Conservation (phyloP, 2,888 invertebrate species). For the Cataglyphis cursor region DNA sequence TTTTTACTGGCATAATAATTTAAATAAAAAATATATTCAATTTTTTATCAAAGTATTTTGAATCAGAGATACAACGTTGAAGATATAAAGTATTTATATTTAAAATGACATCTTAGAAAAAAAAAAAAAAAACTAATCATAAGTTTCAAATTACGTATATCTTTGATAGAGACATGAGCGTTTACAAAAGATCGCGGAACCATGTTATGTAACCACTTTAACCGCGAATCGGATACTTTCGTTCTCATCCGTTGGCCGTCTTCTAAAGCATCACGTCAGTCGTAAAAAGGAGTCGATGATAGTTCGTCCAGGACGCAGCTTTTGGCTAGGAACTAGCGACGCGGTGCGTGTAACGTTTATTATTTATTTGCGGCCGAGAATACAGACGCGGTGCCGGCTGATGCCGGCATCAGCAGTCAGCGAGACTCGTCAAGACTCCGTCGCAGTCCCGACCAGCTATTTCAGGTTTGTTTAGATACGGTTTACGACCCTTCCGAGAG, state of each 20-base stretch:
- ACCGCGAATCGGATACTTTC: slow-evolving; percentile 39
- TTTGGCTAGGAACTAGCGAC: slow-evolving; percentile 27
- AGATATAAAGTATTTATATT: background rate
- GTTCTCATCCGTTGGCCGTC: slow-evolving; percentile 37
- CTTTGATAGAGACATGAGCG: background rate
- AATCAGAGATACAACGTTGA: background rate
- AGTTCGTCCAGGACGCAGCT: slow-evolving; percentile 35
- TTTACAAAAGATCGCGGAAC: slow-evolving; percentile 2
- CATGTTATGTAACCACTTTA: slow-evolving; percentile 32
- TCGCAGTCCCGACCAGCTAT: slow-evolving; percentile 68
- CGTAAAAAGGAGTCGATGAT: slow-evolving; percentile 51
- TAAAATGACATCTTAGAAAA: background rate
- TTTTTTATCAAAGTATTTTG: background rate
- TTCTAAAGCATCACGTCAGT: slow-evolving; percentile 43
- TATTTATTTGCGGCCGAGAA: slow-evolving; percentile 73
- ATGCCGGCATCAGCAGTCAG: slow-evolving; percentile 50
- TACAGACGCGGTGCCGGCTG: slow-evolving; percentile 43
- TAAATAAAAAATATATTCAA: background rate
- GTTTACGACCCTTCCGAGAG: slow-evolving; percentile 73
- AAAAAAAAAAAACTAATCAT: background rate
- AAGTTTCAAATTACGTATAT: background rate
- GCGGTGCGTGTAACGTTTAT: slow-evolving; percentile 66
- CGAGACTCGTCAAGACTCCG: slow-evolving; percentile 43
- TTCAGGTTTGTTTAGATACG: slow-evolving; percentile 80
- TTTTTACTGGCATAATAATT: background rate